These are phyloP conservation scores for Parazoanthus swiftii DNA, from an alignment of 92 coral and sea anemone genomes.

Conservation along the genomic window DNA sequence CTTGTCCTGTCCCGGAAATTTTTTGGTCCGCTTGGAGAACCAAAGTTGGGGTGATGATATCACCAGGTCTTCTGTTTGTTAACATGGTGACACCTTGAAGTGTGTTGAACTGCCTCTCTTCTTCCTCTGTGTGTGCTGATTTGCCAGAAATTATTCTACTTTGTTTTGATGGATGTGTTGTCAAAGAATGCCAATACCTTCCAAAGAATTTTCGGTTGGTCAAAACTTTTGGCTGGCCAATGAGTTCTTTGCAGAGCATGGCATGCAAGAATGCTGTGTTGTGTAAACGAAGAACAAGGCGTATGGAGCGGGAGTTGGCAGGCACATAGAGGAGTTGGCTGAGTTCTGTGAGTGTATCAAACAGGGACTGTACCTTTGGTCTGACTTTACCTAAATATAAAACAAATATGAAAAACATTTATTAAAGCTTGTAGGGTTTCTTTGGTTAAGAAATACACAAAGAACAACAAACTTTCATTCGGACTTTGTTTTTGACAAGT, in stretches of 20 bases:
- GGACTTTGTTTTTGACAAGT: neutral
- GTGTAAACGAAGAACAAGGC: slow-evolving; percentile 56
- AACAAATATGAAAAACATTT: neutral
- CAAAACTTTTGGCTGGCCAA: slow-evolving; percentile 42
- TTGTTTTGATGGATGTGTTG: slow-evolving; percentile 43
- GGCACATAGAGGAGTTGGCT: slow-evolving; percentile 51
- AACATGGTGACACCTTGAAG: slow-evolving; percentile 26
- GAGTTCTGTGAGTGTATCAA: slow-evolving; percentile 63
- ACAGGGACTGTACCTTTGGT: slow-evolving; percentile 47
- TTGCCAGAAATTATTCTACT: slow-evolving; percentile 39
- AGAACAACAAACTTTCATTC: neutral
- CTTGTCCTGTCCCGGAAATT: slow-evolving; percentile 33
- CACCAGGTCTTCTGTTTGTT: slow-evolving; percentile 54
- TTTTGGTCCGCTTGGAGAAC: slow-evolving; percentile 45
- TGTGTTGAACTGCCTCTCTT: slow-evolving; percentile 47
- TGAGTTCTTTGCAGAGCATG: slow-evolving; percentile 47
- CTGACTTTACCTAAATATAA: slow-evolving; percentile 44
- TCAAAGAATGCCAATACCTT: slow-evolving; percentile 39
- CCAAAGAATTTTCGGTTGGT: slow-evolving; percentile 49
- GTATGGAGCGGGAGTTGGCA: slow-evolving; percentile 55
- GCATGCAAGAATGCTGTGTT: slow-evolving; percentile 65
- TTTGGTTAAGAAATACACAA: neutral
- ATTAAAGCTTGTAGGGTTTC: neutral
- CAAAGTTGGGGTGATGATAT: slow-evolving; percentile 29
- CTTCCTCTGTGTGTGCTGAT: slow-evolving; percentile 48